Percentiles rank a stretch among this genome's conserved stretches.
These are phyloP conservation scores for Cryptotis parvus DNA, from an alignment of 2,113 vertebrate species.

Conservation along the genomic window DNA sequence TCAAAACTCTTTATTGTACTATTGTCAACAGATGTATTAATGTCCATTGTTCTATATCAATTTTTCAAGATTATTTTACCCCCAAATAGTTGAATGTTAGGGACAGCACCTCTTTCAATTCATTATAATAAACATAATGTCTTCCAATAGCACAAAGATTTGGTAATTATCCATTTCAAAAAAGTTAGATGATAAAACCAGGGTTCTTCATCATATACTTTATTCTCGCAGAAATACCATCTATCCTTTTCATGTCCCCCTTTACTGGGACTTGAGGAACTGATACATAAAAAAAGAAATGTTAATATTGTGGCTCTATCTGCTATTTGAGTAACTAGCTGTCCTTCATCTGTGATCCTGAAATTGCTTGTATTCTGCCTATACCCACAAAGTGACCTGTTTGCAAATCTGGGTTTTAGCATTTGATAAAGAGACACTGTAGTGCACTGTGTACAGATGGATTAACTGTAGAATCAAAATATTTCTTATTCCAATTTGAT, in stretches of 20 bases:
- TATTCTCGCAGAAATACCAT: background rate
- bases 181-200: background rate
- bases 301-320: background rate
- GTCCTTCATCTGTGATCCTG: background rate
- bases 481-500: background rate
- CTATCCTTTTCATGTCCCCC: background rate
- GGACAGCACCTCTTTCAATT: background rate
- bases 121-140: background rate
- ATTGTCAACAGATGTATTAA: background rate
- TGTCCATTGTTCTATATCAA: background rate
- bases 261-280: background rate
- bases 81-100: background rate
- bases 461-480: background rate
- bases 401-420: background rate
- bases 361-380: background rate
- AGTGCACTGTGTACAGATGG: background rate
- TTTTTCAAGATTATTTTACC: slow-evolving; percentile 16
- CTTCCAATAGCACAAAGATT: background rate
- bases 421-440: background rate
- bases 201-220: background rate
- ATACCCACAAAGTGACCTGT: background rate
- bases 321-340: background rate
- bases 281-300: background rate
- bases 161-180: background rate
- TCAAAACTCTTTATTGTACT: background rate